Evolutionary conservation across 2,888 invertebrate genomes (phyloP), one percentile per base, ranked within the genome.

Genomic region (Trissolcus japonicus): DNA sequence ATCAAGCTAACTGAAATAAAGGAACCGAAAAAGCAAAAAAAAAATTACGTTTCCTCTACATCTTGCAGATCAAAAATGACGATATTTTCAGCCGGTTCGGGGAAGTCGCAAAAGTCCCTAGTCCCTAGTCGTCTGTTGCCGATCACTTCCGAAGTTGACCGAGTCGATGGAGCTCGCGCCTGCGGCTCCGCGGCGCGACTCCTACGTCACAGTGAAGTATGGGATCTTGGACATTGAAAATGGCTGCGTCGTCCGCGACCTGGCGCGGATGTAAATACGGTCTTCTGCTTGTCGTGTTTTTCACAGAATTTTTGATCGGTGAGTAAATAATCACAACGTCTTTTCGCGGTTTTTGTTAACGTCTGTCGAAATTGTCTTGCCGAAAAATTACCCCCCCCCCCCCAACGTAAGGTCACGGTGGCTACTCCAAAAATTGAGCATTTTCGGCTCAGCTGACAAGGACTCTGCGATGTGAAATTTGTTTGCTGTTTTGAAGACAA

Each of bases 171-270:
- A n/a, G 50, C 69, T 59, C 63, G 76, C 75, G 79, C 77, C 75
- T 76, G 77, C 72, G 75, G 74, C 72, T 75, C 72, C 50, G 43
- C 65, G 68, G 68, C 46, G 55, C 62, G 65, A 65, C 53, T 63
- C 21, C 83, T 84, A 87, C 86, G 86, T 87, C 86, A 86, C 87
- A 87, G 87, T 88, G 83, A 87, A 87, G 87, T 88, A 88, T 87
- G 88, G 87, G 86, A 86, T 85, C 84, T 83, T 86, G 87, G 85
- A 84, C 84, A 84, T 87, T 87, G 88, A 89, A 89, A 89, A 89
- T 89, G 88, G 88, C 88, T 88, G 85, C 86, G 87, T 84, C 85
- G 86, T 84, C 83, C 85, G 85, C 83, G 84, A 84, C 78, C 78
- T 82, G 85, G 82, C 84, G 83, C 84, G 83, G 81, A 84, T 85